Evolutionary conservation across 2,113 vertebrate genomes (phyloP).

Genomic region (Lathamus discolor): DNA sequence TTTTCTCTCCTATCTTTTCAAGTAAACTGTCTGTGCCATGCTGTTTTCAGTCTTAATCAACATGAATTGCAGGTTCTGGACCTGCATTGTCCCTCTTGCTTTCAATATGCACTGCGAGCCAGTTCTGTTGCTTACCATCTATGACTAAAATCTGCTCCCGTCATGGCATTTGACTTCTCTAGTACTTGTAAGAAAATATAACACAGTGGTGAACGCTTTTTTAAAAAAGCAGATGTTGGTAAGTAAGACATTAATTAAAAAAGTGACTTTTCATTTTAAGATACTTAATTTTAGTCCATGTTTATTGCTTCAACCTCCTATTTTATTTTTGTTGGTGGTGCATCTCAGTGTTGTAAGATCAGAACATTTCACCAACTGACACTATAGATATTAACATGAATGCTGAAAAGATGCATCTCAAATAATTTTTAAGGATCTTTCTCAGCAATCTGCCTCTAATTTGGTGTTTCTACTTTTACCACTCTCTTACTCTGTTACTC

Average conservation of each 20-base stretch:
- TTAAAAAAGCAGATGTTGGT: not conserved
- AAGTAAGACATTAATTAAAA: not conserved
- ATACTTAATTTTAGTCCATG: not conserved
- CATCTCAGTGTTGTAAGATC: not conserved
- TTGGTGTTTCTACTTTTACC: not conserved
- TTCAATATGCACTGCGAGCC: accelerated
- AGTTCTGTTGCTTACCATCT: not conserved
- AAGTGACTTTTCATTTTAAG: not conserved
- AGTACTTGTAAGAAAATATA: not conserved
- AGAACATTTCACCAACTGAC: not conserved
- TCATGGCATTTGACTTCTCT: not conserved
- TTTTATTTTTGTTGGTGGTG: not conserved
- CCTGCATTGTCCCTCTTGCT: not conserved
- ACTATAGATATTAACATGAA: not conserved
- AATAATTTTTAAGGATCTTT: not conserved
- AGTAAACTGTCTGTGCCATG: not conserved
- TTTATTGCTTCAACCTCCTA: not conserved
- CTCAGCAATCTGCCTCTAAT: not conserved
- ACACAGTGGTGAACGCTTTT: not conserved
- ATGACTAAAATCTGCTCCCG: not conserved
- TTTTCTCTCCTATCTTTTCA: not conserved
- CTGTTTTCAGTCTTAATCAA: not conserved
- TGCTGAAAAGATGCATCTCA: not conserved
- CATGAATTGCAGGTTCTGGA: not conserved
- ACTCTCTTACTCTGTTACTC: not conserved